A percentile compares a stretch with the other conserved stretches of the same genome.
Evolutionary conservation across 2,797 vertebrate genomes (phyloP).

Genomic region (Molossus alvarezi): DNA sequence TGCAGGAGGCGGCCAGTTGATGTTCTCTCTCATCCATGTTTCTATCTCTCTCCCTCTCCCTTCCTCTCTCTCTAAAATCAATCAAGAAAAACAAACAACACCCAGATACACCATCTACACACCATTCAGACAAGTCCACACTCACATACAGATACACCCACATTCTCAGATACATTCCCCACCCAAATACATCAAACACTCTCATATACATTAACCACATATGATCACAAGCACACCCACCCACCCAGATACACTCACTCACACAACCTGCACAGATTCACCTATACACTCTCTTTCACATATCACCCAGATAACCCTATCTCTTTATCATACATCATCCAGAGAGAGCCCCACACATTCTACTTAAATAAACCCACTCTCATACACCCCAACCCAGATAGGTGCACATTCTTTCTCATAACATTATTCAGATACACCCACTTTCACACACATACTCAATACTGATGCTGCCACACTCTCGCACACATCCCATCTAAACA

Average conservation of each 20-base stretch:
- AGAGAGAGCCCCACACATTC: slow-evolving; percentile 6
- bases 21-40: too few relatives aligned
- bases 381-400: slow-evolving; percentile 4
- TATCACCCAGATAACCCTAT: background rate
- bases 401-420: slow-evolving; percentile 23
- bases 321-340: background rate
- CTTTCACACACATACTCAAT: slow-evolving; percentile 25
- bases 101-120: slow-evolving; percentile 6
- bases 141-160: slow-evolving; percentile 28
- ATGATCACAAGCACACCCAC: slow-evolving; percentile 9
- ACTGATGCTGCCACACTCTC: slow-evolving; percentile 48
- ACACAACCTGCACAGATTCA: background rate
- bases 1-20: too few relatives aligned
- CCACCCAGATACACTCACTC: background rate
- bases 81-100: background rate
- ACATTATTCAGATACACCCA: slow-evolving; percentile 45
- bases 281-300: background rate
- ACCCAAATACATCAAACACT: slow-evolving; percentile 53
- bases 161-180: slow-evolving; percentile 49
- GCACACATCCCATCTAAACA: slow-evolving; percentile 59
- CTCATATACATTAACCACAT: slow-evolving; percentile 27
- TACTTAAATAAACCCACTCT: slow-evolving; percentile 45
- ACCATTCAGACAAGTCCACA: slow-evolving; percentile 47
- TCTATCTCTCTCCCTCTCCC: too few relatives aligned
- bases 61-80: too few relatives aligned